A percentile compares a stretch with the other conserved stretches of the same genome.
Evolutionary conservation across 2,888 invertebrate genomes (phyloP).

Genomic region (Laspeyria flexula): DNA sequence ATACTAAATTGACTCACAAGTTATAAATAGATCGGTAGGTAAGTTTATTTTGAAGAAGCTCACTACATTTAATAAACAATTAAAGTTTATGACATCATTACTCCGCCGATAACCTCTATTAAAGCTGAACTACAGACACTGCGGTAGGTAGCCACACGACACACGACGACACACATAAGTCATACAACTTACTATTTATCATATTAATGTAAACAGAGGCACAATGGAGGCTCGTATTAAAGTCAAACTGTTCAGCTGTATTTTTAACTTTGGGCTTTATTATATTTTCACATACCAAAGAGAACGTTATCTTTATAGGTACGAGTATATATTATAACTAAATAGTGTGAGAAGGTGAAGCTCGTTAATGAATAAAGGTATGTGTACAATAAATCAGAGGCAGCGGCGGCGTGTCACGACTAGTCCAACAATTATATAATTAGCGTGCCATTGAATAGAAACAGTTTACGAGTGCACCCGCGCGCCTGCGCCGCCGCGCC

Average conservation of each 20-base stretch:
- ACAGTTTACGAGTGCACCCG: conserved; percentile 6
- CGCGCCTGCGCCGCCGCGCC: neutral
- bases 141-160: conserved; percentile 8
- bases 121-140: neutral
- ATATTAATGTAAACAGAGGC: conserved; percentile 7
- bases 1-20: too few species aligned
- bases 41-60: neutral
- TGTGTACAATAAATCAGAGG: conserved; percentile 29
- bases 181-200: conserved; percentile 3
- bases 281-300: conserved; percentile 8
- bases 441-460: conserved; percentile 6
- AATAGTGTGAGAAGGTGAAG: conserved; percentile 10
- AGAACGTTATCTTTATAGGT: neutral
- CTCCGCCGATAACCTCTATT: neutral
- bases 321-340: too few species aligned
- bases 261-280: too few species aligned
- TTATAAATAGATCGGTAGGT: too few species aligned
- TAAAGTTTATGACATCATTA: neutral
- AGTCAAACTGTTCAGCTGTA: conserved; percentile 7
- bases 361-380: conserved; percentile 23
- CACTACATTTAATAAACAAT: neutral
- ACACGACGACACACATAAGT: neutral
- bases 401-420: conserved; percentile 18
- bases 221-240: conserved; percentile 1
- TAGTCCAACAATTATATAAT: conserved; percentile 33